Evolutionary conservation across 2,113 vertebrate genomes (phyloP).

Genomic region (Poeciliopsis occidentalis): DNA sequence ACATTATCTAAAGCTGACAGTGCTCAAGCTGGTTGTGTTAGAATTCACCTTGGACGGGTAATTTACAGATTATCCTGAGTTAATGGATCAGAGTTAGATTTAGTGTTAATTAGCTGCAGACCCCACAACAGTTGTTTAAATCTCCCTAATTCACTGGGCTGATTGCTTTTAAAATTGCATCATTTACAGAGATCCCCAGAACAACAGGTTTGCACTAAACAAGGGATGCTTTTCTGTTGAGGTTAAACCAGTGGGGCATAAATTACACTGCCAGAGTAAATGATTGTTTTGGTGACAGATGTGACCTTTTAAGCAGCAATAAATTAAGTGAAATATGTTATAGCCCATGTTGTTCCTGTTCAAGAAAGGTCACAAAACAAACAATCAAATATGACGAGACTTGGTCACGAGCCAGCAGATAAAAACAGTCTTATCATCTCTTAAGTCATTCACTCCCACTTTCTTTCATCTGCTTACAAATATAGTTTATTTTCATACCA

Average conservation of each 20-base stretch:
- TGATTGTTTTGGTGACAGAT: conserved; percentile 56
- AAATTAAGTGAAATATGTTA: conserved; percentile 47
- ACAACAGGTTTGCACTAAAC: conserved; percentile 27
- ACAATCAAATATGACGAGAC: conserved; percentile 44
- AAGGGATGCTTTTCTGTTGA: conserved; percentile 20
- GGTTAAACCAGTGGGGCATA: conserved; percentile 16
- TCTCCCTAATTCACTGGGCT: conserved; percentile 38
- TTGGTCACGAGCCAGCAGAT: conserved; percentile 18
- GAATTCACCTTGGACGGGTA: conserved; percentile 52
- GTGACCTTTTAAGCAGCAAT: conserved; percentile 63
- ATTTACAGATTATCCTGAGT: conserved; percentile 60
- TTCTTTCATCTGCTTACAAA: conserved; percentile 32
- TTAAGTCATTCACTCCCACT: conserved; percentile 25
- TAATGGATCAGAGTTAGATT: conserved; percentile 61
- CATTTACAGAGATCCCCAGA: conserved; percentile 25
- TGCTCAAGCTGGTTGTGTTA: conserved; percentile 1
- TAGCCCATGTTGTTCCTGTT: conserved; percentile 37
- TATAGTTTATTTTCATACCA: background rate
- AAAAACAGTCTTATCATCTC: conserved; percentile 15
- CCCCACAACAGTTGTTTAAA: conserved; percentile 62
- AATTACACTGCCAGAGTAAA: conserved; percentile 52
- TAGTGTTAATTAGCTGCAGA: conserved; percentile 60
- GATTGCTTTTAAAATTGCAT: conserved; percentile 47
- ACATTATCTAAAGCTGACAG: conserved; percentile 36
- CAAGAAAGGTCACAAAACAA: conserved; percentile 56